A percentile compares a stretch with the other conserved stretches of the same genome.
Conservation (phyloP, 2,888 invertebrate genomes). For the Orchesellides sinensis region DNA sequence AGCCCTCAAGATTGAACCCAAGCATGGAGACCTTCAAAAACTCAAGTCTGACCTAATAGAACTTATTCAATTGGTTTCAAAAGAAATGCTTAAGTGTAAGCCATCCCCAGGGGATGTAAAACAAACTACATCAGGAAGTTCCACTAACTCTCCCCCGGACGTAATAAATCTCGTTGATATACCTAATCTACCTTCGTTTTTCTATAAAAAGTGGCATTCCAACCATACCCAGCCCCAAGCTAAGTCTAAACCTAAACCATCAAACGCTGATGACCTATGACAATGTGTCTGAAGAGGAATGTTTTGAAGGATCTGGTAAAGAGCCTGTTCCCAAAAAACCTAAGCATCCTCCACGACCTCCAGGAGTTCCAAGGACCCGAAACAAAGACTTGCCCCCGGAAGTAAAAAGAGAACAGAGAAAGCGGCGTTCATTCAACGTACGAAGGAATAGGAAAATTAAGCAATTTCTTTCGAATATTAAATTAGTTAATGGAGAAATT, state of each 20-base stretch:
- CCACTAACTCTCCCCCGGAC: background rate
- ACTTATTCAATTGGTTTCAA: constrained; percentile 3
- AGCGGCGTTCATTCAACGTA: background rate
- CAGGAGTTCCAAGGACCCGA: background rate
- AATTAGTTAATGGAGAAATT: too few species aligned
- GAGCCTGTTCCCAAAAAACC: background rate
- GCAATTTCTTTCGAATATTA: background rate
- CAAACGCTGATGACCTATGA: too few species aligned
- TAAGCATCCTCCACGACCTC: background rate
- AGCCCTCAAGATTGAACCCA: constrained; percentile 1
- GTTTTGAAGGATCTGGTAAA: too few species aligned
- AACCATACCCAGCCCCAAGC: background rate
- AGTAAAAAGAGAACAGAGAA: background rate
- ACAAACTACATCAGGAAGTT: background rate
- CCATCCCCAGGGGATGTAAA: background rate
- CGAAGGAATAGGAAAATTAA: background rate
- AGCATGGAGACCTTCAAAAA: constrained; percentile 1
- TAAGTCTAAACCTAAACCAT: too few species aligned
- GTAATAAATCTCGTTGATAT: background rate
- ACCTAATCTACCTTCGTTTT: background rate
- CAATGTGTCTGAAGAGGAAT: too few species aligned
- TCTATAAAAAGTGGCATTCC: background rate
- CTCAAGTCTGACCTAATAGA: constrained; percentile 24
- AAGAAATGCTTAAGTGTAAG: background rate
- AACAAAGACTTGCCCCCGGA: background rate